Conservation (phyloP, 2,113 vertebrate species). For the Odobenus rosmarus region DNA sequence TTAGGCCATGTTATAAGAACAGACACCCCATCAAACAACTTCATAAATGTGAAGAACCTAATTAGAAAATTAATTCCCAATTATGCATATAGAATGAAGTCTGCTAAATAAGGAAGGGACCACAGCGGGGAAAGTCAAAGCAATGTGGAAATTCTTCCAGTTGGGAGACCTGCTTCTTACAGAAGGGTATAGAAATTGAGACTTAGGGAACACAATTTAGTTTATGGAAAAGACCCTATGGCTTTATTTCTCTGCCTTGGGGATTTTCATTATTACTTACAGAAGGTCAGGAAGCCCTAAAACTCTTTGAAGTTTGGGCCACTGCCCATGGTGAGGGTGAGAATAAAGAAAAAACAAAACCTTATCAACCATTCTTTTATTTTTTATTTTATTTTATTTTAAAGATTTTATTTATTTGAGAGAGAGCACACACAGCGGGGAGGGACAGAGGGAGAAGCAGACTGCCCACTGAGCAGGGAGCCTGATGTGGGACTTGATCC, state of each 20-base stretch:
- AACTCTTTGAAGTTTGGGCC: not conserved
- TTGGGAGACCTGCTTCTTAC: constrained; percentile 1
- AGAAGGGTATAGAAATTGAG: not conserved
- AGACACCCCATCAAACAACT: constrained; percentile 77
- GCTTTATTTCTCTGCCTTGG: constrained; percentile 41
- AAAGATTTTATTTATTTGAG: not conserved
- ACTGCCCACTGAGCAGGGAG: no score
- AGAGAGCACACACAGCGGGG: no score
- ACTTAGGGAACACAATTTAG: not conserved
- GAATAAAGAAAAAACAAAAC: not conserved
- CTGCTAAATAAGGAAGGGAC: constrained; percentile 69
- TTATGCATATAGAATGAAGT: constrained; percentile 68
- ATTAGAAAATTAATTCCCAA: constrained; percentile 82
- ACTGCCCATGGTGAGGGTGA: not conserved
- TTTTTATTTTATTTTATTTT: not conserved
- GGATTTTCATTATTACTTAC: constrained; percentile 48
- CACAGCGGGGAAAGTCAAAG: constrained; percentile 49
- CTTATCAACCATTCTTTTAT: not conserved
- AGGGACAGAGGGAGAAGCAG: no score
- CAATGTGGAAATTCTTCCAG: constrained; percentile 37
- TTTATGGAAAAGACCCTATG: constrained; percentile 1
- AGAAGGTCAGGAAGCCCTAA: constrained; percentile 58
- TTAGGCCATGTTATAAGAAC: constrained; percentile 71
- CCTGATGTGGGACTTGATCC: no score
- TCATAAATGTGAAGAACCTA: constrained; percentile 77